Percentiles rank a stretch among this genome's conserved stretches.
Conservation (phyloP, 2,113 vertebrate genomes). For the Alosa alosa region DNA sequence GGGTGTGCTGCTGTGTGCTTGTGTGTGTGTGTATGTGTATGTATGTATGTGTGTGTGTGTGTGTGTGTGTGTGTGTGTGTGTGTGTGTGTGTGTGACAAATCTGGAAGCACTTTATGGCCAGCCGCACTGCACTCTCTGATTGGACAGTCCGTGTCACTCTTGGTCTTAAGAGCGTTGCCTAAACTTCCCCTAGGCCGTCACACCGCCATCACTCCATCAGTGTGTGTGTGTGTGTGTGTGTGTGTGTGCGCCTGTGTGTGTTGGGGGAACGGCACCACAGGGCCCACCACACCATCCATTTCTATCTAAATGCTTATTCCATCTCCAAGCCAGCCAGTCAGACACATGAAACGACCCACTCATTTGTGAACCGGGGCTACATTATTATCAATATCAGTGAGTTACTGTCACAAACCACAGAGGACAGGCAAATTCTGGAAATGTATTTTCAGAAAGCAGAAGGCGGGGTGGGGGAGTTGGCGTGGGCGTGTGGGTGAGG, state of each 20-base stretch:
- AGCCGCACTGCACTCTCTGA: slow-evolving; percentile 68
- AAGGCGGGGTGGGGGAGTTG: background rate
- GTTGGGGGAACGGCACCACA: slow-evolving; percentile 52
- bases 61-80: slow-evolving; percentile 24
- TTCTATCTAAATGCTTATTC: slow-evolving; percentile 56
- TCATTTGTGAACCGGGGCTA: slow-evolving; percentile 55
- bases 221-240: slow-evolving; percentile 45
- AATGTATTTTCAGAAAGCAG: slow-evolving; percentile 46
- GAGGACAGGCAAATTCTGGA: slow-evolving; percentile 41
- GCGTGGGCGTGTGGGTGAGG: background rate
- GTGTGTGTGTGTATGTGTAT: slow-evolving; percentile 28
- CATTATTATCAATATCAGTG: slow-evolving; percentile 50
- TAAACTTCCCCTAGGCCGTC: slow-evolving; percentile 42
- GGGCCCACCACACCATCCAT: slow-evolving; percentile 54
- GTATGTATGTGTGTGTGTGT: slow-evolving; percentile 50
- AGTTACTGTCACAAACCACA: slow-evolving; percentile 47
- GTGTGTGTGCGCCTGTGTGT: background rate
- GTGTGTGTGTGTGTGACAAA: slow-evolving; percentile 63
- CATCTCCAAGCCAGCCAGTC: slow-evolving; percentile 45
- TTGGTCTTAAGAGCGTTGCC: slow-evolving; percentile 68
- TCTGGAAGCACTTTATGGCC: slow-evolving; percentile 77
- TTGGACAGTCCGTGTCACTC: slow-evolving; percentile 71
- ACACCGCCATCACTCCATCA: slow-evolving; percentile 44
- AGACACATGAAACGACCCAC: slow-evolving; percentile 52
- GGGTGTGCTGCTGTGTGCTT: slow-evolving; percentile 27